A percentile compares a stretch with the other conserved stretches of the same genome.
These are phyloP conservation scores for Pristionchus arcanus DNA, from an alignment of 2,888 invertebrate genomes.

Conservation along the genomic window DNA sequence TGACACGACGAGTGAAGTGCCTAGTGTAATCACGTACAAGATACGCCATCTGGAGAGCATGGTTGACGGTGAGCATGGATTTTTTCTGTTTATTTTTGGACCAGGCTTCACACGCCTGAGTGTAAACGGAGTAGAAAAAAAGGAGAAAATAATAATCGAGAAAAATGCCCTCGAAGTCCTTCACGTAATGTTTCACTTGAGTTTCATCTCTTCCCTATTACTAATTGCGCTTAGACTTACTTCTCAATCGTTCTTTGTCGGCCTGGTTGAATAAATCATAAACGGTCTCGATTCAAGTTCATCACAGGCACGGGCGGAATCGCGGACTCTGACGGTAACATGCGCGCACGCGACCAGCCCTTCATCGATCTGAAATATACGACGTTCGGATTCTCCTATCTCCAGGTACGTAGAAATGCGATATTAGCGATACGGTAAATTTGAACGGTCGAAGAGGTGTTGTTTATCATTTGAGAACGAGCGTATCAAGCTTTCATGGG, in stretches of 20 bases:
- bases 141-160: no score
- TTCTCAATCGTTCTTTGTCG: no score
- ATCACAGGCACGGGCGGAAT: conserved; percentile 54
- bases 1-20: neutral
- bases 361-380: conserved; percentile 83
- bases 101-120: neutral
- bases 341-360: conserved; percentile 65
- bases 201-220: neutral
- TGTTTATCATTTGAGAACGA: no score
- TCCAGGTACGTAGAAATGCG: conserved; percentile 87
- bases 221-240: neutral
- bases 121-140: no score
- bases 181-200: neutral
- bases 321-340: conserved; percentile 54
- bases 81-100: neutral
- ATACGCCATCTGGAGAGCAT: conserved; percentile 71
- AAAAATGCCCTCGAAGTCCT: no score
- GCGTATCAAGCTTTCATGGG: no score
- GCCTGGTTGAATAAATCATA: no score
- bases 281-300: no score
- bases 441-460: no score
- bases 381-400: conserved; percentile 88
- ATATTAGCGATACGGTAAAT: no score
- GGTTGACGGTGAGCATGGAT: conserved; percentile 57
- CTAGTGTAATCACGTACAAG: conserved; percentile 67